phyloP scores from a whole-genome alignment of 2,797 vertebrate genomes.

The Pseudocheirus occidentalis region DNA sequence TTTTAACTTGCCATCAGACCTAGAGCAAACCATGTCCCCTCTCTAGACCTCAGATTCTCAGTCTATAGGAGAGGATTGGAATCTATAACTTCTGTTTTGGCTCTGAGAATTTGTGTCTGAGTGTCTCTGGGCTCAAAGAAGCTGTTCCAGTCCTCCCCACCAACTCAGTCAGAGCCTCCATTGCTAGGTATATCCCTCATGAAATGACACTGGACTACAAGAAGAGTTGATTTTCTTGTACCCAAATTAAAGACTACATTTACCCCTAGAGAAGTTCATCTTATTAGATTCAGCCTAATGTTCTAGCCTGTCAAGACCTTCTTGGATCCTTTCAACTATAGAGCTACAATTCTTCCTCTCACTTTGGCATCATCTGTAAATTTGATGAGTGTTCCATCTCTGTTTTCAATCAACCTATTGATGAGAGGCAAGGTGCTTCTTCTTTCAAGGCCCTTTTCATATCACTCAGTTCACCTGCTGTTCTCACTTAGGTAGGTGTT shows the following conservation, averaged over 20 bases:
- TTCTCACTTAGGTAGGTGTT: background rate
- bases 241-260: background rate
- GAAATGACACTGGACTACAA: background rate
- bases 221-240: background rate
- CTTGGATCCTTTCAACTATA: background rate
- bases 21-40: background rate
- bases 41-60: background rate
- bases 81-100: background rate
- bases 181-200: background rate
- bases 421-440: background rate
- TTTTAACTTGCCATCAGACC: background rate
- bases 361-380: background rate
- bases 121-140: background rate
- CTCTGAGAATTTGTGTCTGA: background rate
- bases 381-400: background rate
- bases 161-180: background rate
- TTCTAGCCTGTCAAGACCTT: background rate
- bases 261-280: background rate
- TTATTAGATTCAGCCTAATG: background rate
- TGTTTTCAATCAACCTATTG: background rate
- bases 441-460: background rate
- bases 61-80: background rate
- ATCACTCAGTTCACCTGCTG: background rate
- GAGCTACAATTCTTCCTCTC: background rate
- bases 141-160: background rate